A percentile compares a stretch with the other conserved stretches of the same genome.
These are phyloP conservation scores for Vulpes ferrilata DNA, from an alignment of 2,113 vertebrate genomes.

Conservation along the genomic window DNA sequence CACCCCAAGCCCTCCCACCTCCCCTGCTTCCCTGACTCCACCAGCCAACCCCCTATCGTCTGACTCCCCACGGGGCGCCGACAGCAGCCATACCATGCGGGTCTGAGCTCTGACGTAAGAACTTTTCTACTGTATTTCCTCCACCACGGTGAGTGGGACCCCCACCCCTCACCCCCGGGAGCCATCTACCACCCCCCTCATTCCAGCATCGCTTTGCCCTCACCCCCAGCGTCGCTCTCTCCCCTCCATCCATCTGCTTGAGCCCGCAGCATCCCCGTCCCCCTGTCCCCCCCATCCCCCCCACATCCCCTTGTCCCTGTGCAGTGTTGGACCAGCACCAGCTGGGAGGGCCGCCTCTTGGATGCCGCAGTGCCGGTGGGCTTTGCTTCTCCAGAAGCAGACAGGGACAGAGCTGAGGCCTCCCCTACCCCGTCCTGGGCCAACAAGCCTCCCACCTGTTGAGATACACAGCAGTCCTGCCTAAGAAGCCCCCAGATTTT, in stretches of 20 bases:
- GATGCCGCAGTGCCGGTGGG: background rate
- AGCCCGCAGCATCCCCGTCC: background rate
- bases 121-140: conserved; percentile 84
- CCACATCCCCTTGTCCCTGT: too few relatives aligned
- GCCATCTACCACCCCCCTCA: background rate
- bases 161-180: conserved; percentile 24
- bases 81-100: conserved; percentile 94
- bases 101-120: conserved; percentile 96
- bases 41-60: conserved; percentile 90
- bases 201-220: background rate
- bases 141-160: background rate
- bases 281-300: background rate
- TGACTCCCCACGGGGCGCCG: conserved; percentile 89
- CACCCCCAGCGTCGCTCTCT: background rate
- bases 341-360: conserved; percentile 13
- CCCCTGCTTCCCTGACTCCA: conserved; percentile 93
- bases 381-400: conserved; percentile 65
- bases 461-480: background rate
- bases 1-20: conserved; percentile 92
- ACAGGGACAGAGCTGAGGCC: background rate
- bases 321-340: background rate
- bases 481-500: conserved; percentile 6
- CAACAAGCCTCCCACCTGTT: background rate
- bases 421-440: background rate
- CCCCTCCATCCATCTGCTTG: conserved; percentile 20